Base-by-base conservation (phyloP, 2,888 invertebrate genomes). In the Ophion slaviceki region DNA sequence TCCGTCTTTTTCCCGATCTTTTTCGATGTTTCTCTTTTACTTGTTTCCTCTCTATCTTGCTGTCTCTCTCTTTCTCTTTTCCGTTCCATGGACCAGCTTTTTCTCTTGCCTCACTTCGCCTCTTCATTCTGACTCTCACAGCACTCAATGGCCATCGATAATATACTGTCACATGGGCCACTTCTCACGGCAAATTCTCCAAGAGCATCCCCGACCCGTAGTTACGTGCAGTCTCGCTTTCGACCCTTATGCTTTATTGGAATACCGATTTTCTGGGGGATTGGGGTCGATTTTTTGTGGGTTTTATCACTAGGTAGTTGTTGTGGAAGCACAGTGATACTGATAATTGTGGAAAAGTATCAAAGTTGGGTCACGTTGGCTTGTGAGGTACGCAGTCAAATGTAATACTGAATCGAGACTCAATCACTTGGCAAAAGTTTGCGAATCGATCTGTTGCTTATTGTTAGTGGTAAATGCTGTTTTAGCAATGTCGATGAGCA, bases 161-260 rank as follows among this genome's bases (percentile, higher is more conserved):
- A 66, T 80, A 80, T 68, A 72, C 71, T 64, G 80, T 64, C 45
- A 71, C 64, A 71, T 47, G 47, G 47, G 71, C 72, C 71, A 80
- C 71, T 80, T 72, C 80, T 71, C 20, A 77, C 77, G 77, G 77
- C 17, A 36, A 53, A 57, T 77, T 77, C 77, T 64, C 45, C 77
- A 2, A 64, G 57, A 67, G 59, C 62, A 47, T 77, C 53, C 36
- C 32, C 20, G 24, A 7, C 11, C 5, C 53, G 82, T 75, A 67
- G 85, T 87, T 85, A 89, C 87, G 88, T 24, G 24, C 1, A 24
- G 24, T 24, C 1, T 85, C 87, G 87, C 87, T 57, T 79, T 68
- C 86, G 85, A 40, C 40, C 40, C 88, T 88, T 87, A 88, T 89
- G 89, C 89, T 91, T 91, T 91, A 91, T 91, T 90, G 91, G 90